Percentiles rank a stretch among this genome's conserved stretches.
Evolutionary conservation across 2,113 vertebrate genomes (phyloP).

Genomic region (Damaliscus lunatus): DNA sequence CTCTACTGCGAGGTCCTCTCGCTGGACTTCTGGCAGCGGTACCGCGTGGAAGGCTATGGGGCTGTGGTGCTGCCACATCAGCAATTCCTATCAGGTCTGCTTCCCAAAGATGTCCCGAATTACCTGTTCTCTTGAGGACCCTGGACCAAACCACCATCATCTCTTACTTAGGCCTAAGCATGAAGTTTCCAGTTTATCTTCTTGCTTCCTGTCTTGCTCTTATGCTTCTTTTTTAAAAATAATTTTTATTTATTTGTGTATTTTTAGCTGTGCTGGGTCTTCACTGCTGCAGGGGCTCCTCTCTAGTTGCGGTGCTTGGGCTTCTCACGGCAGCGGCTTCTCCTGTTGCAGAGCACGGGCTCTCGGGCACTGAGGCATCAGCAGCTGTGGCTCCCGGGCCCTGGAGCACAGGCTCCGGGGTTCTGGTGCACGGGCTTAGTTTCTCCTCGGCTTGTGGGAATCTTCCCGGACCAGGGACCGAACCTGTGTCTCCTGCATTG

Average conservation of each 20-base stretch:
- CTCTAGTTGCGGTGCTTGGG: fast-evolving
- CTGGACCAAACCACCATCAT: background rate
- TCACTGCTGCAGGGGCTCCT: background rate
- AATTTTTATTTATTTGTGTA: background rate
- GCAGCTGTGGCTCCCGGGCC: fast-evolving
- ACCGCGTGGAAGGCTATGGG: conserved; percentile 94
- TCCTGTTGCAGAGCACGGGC: background rate
- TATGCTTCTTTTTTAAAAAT: background rate
- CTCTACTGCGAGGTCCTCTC: conserved; percentile 95
- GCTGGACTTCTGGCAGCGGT: conserved; percentile 94
- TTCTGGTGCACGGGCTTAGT: background rate
- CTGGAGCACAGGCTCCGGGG: background rate
- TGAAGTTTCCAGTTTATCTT: background rate
- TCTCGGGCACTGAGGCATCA: background rate
- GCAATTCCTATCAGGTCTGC: background rate
- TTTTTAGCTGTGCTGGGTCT: background rate
- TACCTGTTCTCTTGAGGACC: background rate
- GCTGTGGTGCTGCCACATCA: conserved; percentile 87
- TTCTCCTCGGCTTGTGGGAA: background rate
- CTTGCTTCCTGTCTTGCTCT: background rate
- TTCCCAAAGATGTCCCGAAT: background rate
- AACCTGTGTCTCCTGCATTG: background rate
- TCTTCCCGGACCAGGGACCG: background rate
- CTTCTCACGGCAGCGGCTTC: background rate
- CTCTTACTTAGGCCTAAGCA: background rate